These are phyloP conservation scores for Coluber constrictor DNA, from an alignment of 2,797 vertebrate species.

Conservation along the genomic window DNA sequence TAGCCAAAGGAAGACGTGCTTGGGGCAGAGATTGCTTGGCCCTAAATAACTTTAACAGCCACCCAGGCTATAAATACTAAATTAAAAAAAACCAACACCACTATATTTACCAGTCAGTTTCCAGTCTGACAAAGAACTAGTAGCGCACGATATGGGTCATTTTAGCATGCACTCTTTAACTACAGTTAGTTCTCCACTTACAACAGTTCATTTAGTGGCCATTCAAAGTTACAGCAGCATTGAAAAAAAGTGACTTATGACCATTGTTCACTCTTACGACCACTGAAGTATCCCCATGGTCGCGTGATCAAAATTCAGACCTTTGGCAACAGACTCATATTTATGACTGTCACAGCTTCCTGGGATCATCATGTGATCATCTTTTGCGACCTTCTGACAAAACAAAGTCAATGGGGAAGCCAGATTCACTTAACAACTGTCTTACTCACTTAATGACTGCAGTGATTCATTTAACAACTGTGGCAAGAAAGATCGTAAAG, in stretches of 20 bases:
- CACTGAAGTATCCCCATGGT: neutral
- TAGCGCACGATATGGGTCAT: neutral
- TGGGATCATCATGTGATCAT: no score
- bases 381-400: no score
- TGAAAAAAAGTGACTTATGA: neutral
- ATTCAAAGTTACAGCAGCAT: neutral
- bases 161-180: neutral
- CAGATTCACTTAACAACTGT: no score
- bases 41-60: neutral
- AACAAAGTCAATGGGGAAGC: no score
- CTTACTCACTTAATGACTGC: no score
- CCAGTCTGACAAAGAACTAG: neutral
- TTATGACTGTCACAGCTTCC: neutral
- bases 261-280: neutral
- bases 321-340: neutral
- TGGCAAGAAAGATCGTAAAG: no score
- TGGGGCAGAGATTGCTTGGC: neutral
- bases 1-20: neutral
- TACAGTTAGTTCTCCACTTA: neutral
- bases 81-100: neutral
- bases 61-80: conserved; percentile 3
- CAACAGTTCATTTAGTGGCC: neutral
- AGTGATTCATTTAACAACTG: no score
- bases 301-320: neutral
- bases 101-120: neutral